Evolutionary conservation across 1,140 invertebrate species (phyloP).

Genomic region (Oscheius sp.): DNA sequence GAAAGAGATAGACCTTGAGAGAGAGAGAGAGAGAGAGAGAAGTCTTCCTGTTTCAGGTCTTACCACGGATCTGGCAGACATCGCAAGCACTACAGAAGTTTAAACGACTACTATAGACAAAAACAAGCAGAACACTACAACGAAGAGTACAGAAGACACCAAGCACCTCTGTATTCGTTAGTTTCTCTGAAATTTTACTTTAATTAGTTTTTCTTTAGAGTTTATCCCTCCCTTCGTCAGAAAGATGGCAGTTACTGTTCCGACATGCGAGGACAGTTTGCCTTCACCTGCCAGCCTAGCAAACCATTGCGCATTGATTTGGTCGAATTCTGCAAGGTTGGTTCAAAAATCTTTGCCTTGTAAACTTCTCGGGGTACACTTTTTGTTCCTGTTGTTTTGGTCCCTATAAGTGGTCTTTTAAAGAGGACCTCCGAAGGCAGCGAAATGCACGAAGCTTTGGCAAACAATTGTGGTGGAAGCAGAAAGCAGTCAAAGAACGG

Average conservation of each 20-base stretch:
- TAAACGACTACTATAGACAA: constrained; percentile 15
- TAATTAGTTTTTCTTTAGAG: constrained; percentile 1
- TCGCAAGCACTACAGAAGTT: not conserved
- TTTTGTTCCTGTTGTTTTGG: too few relatives aligned
- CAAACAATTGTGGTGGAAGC: too few relatives aligned
- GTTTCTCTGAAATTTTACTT: not conserved
- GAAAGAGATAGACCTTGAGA: too few relatives aligned
- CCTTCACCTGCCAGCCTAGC: constrained; percentile 45
- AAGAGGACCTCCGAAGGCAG: too few relatives aligned
- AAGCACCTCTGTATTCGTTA: not conserved
- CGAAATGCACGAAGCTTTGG: too few relatives aligned
- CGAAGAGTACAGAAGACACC: not conserved
- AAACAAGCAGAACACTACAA: constrained; percentile 11
- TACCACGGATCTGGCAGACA: not conserved
- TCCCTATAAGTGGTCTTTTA: too few relatives aligned
- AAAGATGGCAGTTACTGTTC: constrained; percentile 40
- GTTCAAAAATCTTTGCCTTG: not conserved
- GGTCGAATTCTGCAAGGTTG: constrained; percentile 46
- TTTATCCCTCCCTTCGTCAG: constrained; percentile 40
- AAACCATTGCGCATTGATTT: constrained; percentile 45
- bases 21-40: too few relatives aligned
- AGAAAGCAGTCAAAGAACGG: too few relatives aligned
- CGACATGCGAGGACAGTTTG: constrained; percentile 39
- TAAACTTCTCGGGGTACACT: not conserved
- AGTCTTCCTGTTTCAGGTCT: not conserved